A percentile compares a stretch with the other conserved stretches of the same genome.
Evolutionary conservation across 2,113 vertebrate genomes (phyloP).

Genomic region (Daboia siamensis): DNA sequence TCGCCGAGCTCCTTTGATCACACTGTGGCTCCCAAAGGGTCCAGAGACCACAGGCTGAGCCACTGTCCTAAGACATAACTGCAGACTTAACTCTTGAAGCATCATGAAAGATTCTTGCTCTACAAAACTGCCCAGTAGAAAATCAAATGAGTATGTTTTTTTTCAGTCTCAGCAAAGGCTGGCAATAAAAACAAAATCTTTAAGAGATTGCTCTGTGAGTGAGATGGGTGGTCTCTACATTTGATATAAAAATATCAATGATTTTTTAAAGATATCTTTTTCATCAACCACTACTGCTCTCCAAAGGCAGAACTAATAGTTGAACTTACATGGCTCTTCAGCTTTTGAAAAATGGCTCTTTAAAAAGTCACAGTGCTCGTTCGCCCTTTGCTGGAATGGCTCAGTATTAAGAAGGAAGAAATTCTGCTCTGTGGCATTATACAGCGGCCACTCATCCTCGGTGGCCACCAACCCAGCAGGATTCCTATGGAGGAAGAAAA

Average conservation of each 20-base stretch:
- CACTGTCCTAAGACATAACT: no score
- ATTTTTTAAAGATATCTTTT: not conserved
- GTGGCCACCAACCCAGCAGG: not conserved
- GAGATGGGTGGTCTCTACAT: not conserved
- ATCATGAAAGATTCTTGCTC: not conserved
- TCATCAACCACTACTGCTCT: not conserved
- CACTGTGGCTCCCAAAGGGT: no score
- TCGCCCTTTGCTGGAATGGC: not conserved
- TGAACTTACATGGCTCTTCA: not conserved
- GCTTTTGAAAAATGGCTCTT: not conserved
- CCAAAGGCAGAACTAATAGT: not conserved
- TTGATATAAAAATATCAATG: no score
- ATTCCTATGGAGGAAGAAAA: not conserved
- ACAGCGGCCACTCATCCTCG: constrained; percentile 3
- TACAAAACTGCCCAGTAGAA: not conserved
- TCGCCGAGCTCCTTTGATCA: no score
- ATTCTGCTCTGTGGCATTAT: constrained; percentile 5
- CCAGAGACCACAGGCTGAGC: no score
- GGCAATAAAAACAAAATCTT: no score
- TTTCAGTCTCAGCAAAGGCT: no score
- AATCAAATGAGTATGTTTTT: no score
- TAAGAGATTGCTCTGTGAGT: not conserved
- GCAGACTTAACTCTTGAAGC: no score
- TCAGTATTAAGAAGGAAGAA: not conserved
- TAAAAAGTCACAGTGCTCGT: constrained; percentile 1